phyloP scores from a whole-genome alignment of 2,888 invertebrate species.

The Arge pagana region DNA sequence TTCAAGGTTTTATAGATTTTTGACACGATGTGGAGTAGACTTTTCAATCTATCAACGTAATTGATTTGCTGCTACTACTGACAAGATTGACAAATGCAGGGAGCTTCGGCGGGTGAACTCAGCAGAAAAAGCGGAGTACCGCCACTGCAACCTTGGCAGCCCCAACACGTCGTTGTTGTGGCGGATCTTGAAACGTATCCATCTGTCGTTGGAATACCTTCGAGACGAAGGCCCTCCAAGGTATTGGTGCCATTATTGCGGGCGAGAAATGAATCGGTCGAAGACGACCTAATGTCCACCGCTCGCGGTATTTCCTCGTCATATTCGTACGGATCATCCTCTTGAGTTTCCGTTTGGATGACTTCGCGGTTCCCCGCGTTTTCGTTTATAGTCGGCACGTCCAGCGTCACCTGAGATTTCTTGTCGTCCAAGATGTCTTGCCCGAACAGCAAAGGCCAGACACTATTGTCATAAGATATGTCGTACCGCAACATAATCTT shows the following conservation, averaged over 20 bases:
- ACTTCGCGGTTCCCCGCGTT: conserved; percentile 38
- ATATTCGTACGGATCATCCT: conserved; percentile 59
- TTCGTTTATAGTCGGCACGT: conserved; percentile 29
- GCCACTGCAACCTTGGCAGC: conserved; percentile 39
- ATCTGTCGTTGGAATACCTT: neutral
- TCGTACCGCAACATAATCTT: conserved; percentile 15
- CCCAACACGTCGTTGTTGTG: conserved; percentile 36
- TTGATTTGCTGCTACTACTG: too few relatives aligned
- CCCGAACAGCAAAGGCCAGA: conserved; percentile 14
- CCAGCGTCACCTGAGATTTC: conserved; percentile 14
- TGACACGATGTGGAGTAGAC: too few relatives aligned
- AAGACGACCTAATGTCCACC: conserved; percentile 20
- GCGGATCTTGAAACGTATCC: neutral
- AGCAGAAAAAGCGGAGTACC: conserved; percentile 51
- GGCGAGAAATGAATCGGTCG: too few relatives aligned
- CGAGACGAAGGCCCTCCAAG: conserved; percentile 4
- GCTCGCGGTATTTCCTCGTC: conserved; percentile 56
- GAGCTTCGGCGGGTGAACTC: conserved; percentile 45
- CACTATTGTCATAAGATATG: conserved; percentile 26
- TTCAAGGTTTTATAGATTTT: too few relatives aligned
- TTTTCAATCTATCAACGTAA: too few relatives aligned
- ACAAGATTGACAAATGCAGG: conserved; percentile 47
- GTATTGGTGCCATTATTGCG: conserved; percentile 22
- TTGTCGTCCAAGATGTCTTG: conserved; percentile 7
- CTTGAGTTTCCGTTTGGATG: too few relatives aligned